Conservation (phyloP, 1,140 invertebrate species). For the Trissolcus basalis region DNA sequence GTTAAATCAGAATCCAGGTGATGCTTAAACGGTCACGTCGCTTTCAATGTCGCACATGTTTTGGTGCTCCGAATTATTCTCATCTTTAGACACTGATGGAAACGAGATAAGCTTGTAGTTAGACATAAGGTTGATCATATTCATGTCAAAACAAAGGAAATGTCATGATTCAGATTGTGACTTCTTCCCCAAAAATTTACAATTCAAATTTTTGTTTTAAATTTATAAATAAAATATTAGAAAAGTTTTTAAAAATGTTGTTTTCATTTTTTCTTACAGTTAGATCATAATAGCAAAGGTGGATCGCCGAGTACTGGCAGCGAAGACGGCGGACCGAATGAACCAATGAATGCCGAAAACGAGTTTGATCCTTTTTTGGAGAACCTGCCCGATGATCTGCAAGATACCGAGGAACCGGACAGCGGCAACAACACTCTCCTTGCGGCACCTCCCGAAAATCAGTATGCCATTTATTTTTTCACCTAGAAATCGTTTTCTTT, state of each 20-base stretch:
- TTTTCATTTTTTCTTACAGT: conserved; percentile 8
- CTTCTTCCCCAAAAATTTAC: too few relatives aligned
- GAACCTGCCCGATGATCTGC: conserved; percentile 72
- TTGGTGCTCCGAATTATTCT: too few relatives aligned
- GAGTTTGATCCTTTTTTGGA: conserved; percentile 85
- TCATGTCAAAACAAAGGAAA: too few relatives aligned
- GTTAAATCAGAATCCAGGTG: too few relatives aligned
- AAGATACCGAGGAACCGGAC: conserved; percentile 84
- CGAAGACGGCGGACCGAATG: conserved; percentile 86
- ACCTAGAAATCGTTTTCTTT: neutral
- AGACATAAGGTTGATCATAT: too few relatives aligned
- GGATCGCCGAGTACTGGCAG: conserved; percentile 89
- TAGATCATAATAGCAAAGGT: conserved; percentile 78
- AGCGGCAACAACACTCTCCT: conserved; percentile 80
- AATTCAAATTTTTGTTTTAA: too few relatives aligned
- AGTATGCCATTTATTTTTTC: conserved; percentile 71
- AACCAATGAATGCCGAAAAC: conserved; percentile 77
- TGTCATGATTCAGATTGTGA: too few relatives aligned
- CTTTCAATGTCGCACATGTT: too few relatives aligned
- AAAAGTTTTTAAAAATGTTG: neutral
- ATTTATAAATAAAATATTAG: too few relatives aligned
- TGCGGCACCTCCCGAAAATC: conserved; percentile 79
- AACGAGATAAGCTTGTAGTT: too few relatives aligned
- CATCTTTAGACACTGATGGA: too few relatives aligned
- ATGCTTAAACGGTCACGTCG: too few relatives aligned